Percentiles rank a stretch among this genome's conserved stretches.
Conservation (phyloP, 2,888 invertebrate genomes). For the Drosophila birchii region DNA sequence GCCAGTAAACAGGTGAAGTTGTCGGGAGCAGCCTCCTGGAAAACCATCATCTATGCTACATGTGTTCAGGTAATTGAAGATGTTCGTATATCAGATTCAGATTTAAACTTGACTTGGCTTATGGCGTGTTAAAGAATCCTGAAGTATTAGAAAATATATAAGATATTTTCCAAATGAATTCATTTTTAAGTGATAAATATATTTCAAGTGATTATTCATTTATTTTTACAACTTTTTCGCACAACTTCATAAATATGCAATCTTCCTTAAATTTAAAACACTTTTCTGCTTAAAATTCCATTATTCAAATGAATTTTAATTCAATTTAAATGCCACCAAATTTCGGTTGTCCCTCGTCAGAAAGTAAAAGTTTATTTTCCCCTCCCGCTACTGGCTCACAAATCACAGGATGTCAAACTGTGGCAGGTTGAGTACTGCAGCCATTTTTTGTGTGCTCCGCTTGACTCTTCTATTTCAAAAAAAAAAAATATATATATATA, state of each 20-base stretch:
- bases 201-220: not conserved
- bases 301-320: slow-evolving; percentile 27
- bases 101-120: not conserved
- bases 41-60: slow-evolving; percentile 61
- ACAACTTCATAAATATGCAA: slow-evolving; percentile 5
- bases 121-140: not conserved
- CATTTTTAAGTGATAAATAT: not conserved
- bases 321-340: slow-evolving; percentile 9
- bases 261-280: not conserved
- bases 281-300: slow-evolving; percentile 14
- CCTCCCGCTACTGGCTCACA: slow-evolving; percentile 9
- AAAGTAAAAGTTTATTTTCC: slow-evolving; percentile 44
- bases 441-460: slow-evolving; percentile 18
- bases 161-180: not conserved
- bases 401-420: slow-evolving; percentile 44
- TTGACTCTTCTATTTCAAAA: slow-evolving; percentile 13
- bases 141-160: not conserved
- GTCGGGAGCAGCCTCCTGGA: slow-evolving; percentile 52
- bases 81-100: not conserved
- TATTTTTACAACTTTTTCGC: not conserved
- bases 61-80: slow-evolving; percentile 42
- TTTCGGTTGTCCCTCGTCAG: slow-evolving; percentile 21
- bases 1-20: slow-evolving; percentile 28
- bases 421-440: slow-evolving; percentile 43
- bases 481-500: slow-evolving; percentile 3